Evolutionary conservation across 2,113 vertebrate species (phyloP).

Genomic region (Limnothrissa miodon): DNA sequence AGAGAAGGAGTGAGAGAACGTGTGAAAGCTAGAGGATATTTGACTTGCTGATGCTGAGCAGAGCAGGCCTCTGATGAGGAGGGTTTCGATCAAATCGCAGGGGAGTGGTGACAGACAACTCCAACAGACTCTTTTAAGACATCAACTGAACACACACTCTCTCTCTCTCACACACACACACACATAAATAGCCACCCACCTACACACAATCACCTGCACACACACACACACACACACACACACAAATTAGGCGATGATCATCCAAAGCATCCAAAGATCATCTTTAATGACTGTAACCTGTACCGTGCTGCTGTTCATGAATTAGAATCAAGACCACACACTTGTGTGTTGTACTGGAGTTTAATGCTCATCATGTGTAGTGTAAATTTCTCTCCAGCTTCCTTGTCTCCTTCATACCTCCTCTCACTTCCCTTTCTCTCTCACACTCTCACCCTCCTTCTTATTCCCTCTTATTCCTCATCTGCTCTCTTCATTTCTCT

Average conservation of each 20-base stretch:
- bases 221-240: not conserved
- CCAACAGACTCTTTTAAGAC: not conserved
- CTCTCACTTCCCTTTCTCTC: too few relatives aligned
- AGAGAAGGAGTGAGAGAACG: not conserved
- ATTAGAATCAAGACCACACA: not conserved
- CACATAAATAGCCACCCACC: not conserved
- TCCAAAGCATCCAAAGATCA: too few relatives aligned
- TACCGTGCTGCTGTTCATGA: too few relatives aligned
- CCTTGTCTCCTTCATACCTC: too few relatives aligned
- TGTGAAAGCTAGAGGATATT: constrained; percentile 26
- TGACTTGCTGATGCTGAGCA: constrained; percentile 27
- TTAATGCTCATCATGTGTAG: not conserved
- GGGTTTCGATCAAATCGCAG: constrained; percentile 16
- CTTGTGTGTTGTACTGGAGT: not conserved
- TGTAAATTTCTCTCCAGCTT: too few relatives aligned
- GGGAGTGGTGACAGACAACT: constrained; percentile 13
- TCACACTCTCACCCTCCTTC: too few relatives aligned
- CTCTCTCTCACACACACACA: not conserved
- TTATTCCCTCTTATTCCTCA: too few relatives aligned
- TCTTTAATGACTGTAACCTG: too few relatives aligned
- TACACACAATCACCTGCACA: not conserved
- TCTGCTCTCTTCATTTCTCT: too few relatives aligned
- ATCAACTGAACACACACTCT: constrained; percentile 2
- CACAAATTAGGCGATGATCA: too few relatives aligned
- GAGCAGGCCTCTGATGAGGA: constrained; percentile 17